A percentile compares a stretch with the other conserved stretches of the same genome.
Conservation (phyloP, 2,113 vertebrate genomes). For the Orthonyx spaldingii region DNA sequence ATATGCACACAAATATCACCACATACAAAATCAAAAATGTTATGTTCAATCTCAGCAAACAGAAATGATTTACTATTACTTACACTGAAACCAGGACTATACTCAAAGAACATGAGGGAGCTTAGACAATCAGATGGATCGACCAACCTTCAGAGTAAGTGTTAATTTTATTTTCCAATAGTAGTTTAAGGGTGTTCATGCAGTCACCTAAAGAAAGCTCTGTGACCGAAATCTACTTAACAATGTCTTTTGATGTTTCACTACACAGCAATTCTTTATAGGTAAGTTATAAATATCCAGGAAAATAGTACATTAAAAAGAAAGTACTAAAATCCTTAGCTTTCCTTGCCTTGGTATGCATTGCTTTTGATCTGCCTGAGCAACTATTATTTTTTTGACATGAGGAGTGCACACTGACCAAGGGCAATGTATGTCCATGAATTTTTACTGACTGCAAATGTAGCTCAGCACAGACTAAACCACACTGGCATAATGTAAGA, state of each 20-base stretch:
- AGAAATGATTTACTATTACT: background rate
- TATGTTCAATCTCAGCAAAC: background rate
- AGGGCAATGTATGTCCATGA: background rate
- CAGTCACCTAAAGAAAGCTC: background rate
- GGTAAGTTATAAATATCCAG: constrained; percentile 30
- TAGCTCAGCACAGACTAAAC: background rate
- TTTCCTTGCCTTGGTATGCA: background rate
- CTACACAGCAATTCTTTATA: background rate
- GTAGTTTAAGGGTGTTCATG: background rate
- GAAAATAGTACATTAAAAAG: background rate
- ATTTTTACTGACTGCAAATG: constrained; percentile 27
- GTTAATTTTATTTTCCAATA: constrained; percentile 14
- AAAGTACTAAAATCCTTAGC: constrained; percentile 1
- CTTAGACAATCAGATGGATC: background rate
- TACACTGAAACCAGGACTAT: background rate
- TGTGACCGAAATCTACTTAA: background rate
- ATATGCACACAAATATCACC: background rate
- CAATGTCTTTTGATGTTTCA: constrained; percentile 22
- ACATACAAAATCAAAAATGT: background rate
- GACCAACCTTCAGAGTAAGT: background rate
- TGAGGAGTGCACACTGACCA: background rate
- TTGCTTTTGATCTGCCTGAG: constrained; percentile 38
- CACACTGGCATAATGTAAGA: background rate
- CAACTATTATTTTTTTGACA: constrained; percentile 8
- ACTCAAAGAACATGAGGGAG: background rate